These are phyloP conservation scores for Hyles euphorbiae DNA, from an alignment of 1,140 invertebrate species.

Conservation along the genomic window DNA sequence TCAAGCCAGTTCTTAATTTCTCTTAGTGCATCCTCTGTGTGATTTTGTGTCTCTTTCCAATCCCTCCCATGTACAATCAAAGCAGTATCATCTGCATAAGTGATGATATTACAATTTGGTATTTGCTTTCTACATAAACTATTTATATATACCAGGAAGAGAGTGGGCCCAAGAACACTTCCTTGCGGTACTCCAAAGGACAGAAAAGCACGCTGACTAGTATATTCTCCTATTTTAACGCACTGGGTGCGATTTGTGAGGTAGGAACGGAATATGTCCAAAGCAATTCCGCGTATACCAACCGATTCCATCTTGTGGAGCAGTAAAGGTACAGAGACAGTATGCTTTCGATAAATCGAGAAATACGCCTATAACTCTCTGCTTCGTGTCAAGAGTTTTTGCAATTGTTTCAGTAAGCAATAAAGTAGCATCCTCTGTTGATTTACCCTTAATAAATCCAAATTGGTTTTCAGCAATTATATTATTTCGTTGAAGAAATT, in stretches of 20 bases:
- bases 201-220: neutral
- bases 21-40: slow-evolving; percentile 4
- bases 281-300: neutral
- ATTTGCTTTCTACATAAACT: neutral
- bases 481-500: neutral
- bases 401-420: neutral
- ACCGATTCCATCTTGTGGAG: neutral
- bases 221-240: neutral
- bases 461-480: neutral
- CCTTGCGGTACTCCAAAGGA: neutral
- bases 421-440: neutral
- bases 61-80: slow-evolving; percentile 7
- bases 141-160: neutral
- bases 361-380: neutral
- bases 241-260: neutral
- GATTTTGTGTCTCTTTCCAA: slow-evolving; percentile 1
- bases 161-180: neutral
- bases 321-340: neutral
- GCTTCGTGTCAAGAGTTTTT: neutral
- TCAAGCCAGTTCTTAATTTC: slow-evolving; percentile 6
- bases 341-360: neutral
- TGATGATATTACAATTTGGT: neutral
- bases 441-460: neutral
- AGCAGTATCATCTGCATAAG: slow-evolving; percentile 9
- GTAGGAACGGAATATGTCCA: neutral